These are phyloP conservation scores for Corella eumyota DNA, from an alignment of 23 tunicate genomes.

Conservation along the genomic window DNA sequence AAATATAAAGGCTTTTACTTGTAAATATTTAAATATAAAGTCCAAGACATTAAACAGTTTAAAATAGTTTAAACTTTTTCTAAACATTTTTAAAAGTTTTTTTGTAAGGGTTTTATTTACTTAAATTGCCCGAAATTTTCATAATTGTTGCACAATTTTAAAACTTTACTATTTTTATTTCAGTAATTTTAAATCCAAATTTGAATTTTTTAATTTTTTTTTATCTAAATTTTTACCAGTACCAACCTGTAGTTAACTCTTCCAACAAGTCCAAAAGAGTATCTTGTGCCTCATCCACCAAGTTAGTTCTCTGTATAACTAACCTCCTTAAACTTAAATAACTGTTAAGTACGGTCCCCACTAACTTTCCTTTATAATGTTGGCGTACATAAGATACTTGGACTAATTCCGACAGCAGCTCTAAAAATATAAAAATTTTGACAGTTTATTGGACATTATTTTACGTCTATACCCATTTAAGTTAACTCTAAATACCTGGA, in stretches of 20 bases:
- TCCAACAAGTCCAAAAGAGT: conserved; percentile 80
- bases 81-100: background rate
- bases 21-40: background rate
- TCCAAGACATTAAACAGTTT: background rate
- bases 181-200: background rate
- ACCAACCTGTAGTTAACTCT: conserved; percentile 69
- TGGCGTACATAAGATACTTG: conserved; percentile 53
- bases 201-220: background rate
- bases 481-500: too few relatives aligned
- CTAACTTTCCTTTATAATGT: conserved; percentile 62
- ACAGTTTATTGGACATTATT: too few relatives aligned
- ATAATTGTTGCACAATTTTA: too few relatives aligned
- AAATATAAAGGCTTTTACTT: background rate
- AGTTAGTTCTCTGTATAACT: conserved; percentile 81
- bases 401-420: conserved; percentile 65
- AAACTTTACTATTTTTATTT: background rate
- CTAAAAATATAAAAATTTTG: conserved; percentile 18
- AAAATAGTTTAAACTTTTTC: background rate
- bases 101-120: too few relatives aligned
- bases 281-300: conserved; percentile 91
- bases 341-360: conserved; percentile 80
- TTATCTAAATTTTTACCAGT: background rate
- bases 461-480: too few relatives aligned
- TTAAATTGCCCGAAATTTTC: too few relatives aligned
- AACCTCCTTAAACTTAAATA: conserved; percentile 76